Evolutionary conservation across 2,113 vertebrate species (phyloP), one percentile per base, ranked within the genome.

Genomic region (Acanthisitta chloris): DNA sequence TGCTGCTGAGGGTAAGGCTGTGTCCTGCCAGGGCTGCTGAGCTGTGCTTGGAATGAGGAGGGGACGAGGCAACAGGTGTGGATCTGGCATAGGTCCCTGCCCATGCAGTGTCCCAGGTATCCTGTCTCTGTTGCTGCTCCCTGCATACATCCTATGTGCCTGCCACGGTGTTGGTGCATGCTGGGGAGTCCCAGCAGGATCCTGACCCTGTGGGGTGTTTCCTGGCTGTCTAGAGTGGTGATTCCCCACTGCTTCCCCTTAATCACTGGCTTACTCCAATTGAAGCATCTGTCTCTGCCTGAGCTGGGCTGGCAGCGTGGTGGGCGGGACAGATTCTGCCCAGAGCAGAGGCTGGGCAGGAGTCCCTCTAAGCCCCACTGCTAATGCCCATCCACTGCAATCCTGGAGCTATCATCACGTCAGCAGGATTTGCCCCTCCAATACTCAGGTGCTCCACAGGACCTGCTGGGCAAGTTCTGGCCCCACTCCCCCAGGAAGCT

Each of bases 81-180:
- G 48, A 74, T 48, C 81, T 74, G 52, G 43, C 0, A 7, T 4
- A 4, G 13, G 5, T 86, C 58, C 54, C 49, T 81, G 71, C 54
- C 19, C 58, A 55, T 1, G 1, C 26, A 42, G 26, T 4, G 6
- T 64, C 82, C 70, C 3, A 1, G 31, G 12, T n/a, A 14, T 69
- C 12, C 3, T 3, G 1, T 36, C 79, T 73, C 74, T 1, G 8
- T 23, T 69, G 33, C 55, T 81, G 12, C 28, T 78, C 46, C 48
- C 11, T 2, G 66, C 52, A 58, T 1, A 0, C 8, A 15, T 5
- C 9, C 26, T 28, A 58, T 59, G 38, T 0, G 1, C 61, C 46
- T 0, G 1, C 28, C 2, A 2, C 0, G 2, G 43, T 7, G 4
- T 33, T 2, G 1, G 1, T 62, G 38, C 46, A 29, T 4, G 3